Conservation (phyloP, 2,888 invertebrate genomes). For the Eristalis tenax region DNA sequence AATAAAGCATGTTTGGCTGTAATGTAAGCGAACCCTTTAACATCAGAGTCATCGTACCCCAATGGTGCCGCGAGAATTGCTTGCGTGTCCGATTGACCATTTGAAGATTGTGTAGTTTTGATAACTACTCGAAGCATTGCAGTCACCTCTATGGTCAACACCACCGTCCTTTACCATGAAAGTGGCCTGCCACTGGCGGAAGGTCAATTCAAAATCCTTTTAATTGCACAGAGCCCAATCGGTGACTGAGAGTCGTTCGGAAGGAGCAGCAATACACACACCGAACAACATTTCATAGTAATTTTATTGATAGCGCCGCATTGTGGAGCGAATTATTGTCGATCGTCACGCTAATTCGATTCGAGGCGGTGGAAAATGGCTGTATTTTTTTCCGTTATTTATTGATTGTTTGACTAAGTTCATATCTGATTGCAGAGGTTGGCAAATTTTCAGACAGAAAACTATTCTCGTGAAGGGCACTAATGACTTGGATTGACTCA, state of each 20-base stretch:
- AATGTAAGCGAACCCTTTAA: constrained; percentile 41
- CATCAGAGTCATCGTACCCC: constrained; percentile 2
- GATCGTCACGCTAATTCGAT: constrained; percentile 65
- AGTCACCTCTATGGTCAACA: constrained; percentile 1
- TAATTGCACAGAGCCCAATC: constrained; percentile 47
- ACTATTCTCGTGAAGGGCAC: not conserved
- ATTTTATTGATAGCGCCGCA: constrained; percentile 52
- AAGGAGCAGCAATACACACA: constrained; percentile 12
- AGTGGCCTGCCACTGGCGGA: not conserved
- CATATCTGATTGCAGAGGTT: constrained; percentile 38
- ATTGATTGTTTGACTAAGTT: constrained; percentile 54
- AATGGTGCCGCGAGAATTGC: not conserved
- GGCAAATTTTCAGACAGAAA: constrained; percentile 38
- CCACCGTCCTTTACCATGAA: not conserved
- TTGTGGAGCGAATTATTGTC: constrained; percentile 57
- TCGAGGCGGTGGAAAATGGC: constrained; percentile 35
- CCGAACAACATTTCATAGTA: constrained; percentile 34
- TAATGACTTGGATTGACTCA: constrained; percentile 57
- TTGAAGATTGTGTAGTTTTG: constrained; percentile 64
- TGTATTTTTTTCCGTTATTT: constrained; percentile 8
- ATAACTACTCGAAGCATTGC: constrained; percentile 36
- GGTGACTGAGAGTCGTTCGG: not conserved
- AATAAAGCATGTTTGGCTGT: constrained; percentile 50
- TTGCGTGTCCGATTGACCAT: constrained; percentile 70
- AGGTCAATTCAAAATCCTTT: constrained; percentile 58